These are phyloP conservation scores for Thera britannica DNA, from an alignment of 2,888 invertebrate species.

Conservation along the genomic window DNA sequence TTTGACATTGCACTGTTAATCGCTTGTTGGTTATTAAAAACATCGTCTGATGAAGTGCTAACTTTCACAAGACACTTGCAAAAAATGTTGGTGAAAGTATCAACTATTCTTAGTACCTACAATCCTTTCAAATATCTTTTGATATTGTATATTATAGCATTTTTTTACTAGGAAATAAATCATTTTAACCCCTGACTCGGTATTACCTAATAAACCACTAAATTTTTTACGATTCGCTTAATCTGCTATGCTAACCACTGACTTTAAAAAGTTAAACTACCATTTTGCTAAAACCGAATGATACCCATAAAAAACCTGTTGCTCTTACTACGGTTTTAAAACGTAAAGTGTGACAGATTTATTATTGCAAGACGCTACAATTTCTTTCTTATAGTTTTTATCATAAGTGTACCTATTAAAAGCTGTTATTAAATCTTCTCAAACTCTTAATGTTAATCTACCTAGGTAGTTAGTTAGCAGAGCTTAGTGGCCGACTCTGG, in stretches of 20 bases:
- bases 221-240: constrained; percentile 12
- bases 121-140: constrained; percentile 3
- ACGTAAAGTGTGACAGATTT: neutral
- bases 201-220: neutral
- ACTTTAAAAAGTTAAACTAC: constrained; percentile 11
- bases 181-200: neutral
- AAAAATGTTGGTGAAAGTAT: constrained; percentile 20
- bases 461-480: no score
- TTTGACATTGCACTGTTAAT: constrained; percentile 25
- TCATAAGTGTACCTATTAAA: no score
- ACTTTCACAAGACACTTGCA: constrained; percentile 30
- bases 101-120: neutral
- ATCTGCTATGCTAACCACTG: constrained; percentile 2
- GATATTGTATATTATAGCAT: neutral
- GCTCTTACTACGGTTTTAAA: constrained; percentile 1
- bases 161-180: neutral
- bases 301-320: constrained; percentile 16
- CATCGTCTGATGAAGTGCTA: constrained; percentile 19
- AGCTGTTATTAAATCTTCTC: no score
- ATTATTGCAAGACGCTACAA: neutral
- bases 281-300: constrained; percentile 9
- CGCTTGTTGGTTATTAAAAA: constrained; percentile 24
- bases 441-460: no score
- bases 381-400: neutral
- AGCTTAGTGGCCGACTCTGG: no score